Evolutionary conservation across 2,888 invertebrate species (phyloP).

Genomic region (Rhagonycha lutea): DNA sequence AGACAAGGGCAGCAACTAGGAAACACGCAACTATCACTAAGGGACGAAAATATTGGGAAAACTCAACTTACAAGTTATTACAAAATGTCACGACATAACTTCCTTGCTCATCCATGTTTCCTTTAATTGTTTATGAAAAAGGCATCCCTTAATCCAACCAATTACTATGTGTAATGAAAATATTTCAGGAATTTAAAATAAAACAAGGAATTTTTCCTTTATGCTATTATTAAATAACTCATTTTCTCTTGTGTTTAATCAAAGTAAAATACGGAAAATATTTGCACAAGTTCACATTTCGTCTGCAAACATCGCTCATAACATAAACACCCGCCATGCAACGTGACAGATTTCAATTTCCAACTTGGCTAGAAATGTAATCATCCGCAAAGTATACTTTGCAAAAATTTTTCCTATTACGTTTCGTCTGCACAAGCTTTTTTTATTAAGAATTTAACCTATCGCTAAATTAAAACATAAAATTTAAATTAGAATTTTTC

Average conservation of each 20-base stretch:
- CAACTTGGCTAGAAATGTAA: constrained; percentile 37
- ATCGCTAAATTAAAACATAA: neutral
- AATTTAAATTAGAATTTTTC: neutral
- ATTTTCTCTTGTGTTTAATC: constrained; percentile 46
- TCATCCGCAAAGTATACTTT: constrained; percentile 36
- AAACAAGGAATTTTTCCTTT: neutral
- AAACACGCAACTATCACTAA: constrained; percentile 43
- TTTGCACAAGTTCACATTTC: constrained; percentile 38
- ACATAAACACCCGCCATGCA: constrained; percentile 44
- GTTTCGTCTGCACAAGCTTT: neutral
- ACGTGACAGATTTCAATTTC: constrained; percentile 52
- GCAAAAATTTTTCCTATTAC: constrained; percentile 32
- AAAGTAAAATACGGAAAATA: constrained; percentile 40
- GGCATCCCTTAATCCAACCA: neutral
- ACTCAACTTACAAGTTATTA: constrained; percentile 40
- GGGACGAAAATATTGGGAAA: constrained; percentile 39
- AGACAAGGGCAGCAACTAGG: constrained; percentile 37
- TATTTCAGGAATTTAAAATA: neutral
- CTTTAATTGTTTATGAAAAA: constrained; percentile 15
- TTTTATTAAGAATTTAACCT: constrained; percentile 1
- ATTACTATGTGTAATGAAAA: neutral
- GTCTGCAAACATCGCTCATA: constrained; percentile 39
- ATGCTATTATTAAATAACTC: constrained; percentile 35
- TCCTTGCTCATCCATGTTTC: constrained; percentile 15
- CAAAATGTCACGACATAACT: constrained; percentile 39